These are phyloP conservation scores for Peromyscus nudipes DNA, from an alignment of 2,797 vertebrate genomes.

Conservation along the genomic window DNA sequence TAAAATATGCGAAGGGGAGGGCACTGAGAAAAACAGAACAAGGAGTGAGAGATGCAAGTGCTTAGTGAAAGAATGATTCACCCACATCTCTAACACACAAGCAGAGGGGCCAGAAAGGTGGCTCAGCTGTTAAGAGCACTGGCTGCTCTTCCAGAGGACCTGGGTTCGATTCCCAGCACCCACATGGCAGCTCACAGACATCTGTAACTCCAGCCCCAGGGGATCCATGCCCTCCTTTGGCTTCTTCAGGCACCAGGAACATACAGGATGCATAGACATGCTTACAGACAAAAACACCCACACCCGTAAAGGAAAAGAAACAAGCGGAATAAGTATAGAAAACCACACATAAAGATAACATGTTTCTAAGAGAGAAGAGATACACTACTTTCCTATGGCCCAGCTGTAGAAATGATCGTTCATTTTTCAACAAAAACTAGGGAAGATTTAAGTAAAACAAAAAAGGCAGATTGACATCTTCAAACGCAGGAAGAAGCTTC, in stretches of 20 bases:
- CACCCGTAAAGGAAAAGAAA: neutral
- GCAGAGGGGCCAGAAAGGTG: neutral
- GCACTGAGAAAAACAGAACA: neutral
- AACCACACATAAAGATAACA: neutral
- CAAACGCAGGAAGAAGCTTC: neutral
- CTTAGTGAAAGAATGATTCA: neutral
- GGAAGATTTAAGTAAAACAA: neutral
- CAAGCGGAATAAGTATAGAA: slow-evolving; percentile 32
- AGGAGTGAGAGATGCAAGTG: neutral
- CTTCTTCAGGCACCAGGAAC: neutral
- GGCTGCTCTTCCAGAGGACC: neutral
- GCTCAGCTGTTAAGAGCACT: neutral
- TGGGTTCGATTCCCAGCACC: neutral
- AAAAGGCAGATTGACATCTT: neutral
- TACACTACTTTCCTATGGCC: neutral
- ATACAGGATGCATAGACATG: neutral
- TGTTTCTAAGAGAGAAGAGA: slow-evolving; percentile 20
- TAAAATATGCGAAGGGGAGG: neutral
- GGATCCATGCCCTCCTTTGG: neutral
- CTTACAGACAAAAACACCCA: neutral
- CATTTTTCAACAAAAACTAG: neutral
- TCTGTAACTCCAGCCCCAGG: neutral
- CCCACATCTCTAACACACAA: neutral
- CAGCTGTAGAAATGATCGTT: neutral
- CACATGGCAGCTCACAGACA: no score